Base-by-base conservation (phyloP, 1,140 invertebrate species). In the Pogonus chalceus region DNA sequence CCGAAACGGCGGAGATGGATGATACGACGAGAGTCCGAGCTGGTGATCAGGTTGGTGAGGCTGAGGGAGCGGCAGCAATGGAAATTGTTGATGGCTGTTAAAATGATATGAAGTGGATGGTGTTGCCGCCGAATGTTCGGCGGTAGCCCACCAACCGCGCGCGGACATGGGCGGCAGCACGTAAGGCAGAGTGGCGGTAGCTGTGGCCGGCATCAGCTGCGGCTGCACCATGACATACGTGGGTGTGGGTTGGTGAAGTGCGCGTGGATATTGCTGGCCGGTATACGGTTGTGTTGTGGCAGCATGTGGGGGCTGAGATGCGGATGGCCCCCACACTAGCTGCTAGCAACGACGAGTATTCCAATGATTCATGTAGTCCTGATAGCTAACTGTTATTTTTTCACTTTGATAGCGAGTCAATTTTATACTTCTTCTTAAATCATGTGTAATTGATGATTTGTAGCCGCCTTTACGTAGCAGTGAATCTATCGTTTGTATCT, bases 401-500 rank as follows among this genome's bases (percentile, higher is more conserved):
- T 91, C 89, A 69, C 87, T 90, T 65, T 96, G 91, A 71, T 97
- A 97, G 62, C 95, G 86, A 35, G 92, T 97, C 56, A 99, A 75
- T 72, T 92, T 91, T 59, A 99, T 88, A 59, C 81, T 85, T 62
- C 87, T 82, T 53, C 96, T 80, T 60, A 95, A 79, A 35, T 94
- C 85, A 51, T 85, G 79, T 22, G 90, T 95, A 18, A 99, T 95
- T 2, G 81, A 69, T 23, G 92, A 91, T 65, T 94, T 94, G 72
- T 87, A 98, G 21, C 96, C 96, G 55, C 95, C 96, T 73, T 99
- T 99, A 51, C 95, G 82, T 12, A 99, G 77, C 22, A 99, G 74
- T 2, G 94, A 96, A 72, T 99, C 96, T 65, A 99, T 96, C 10
- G 96, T 98, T 72, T 98, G 92, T 55, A 95, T 81, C 70, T 92